Conservation (phyloP, 2,888 invertebrate genomes). For the Nasonovia ribisnigri region DNA sequence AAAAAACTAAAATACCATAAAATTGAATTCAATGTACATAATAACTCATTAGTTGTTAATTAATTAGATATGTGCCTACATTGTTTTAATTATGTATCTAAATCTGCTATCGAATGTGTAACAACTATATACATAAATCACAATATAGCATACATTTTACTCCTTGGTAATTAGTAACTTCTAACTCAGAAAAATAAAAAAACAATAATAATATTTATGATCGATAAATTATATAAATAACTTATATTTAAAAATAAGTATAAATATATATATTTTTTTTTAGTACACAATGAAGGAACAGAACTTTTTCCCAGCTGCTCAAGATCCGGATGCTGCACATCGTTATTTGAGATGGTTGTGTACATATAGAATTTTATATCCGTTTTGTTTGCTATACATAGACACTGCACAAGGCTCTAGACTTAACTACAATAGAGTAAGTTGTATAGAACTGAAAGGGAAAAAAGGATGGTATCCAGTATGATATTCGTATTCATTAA, state of each 20-base stretch:
- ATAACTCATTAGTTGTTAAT: not conserved
- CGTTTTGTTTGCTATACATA: not conserved
- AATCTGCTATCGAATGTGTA: not conserved
- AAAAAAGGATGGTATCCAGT: not conserved
- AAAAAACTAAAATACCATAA: not conserved
- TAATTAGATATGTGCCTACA: not conserved
- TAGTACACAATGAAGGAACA: conserved; percentile 18
- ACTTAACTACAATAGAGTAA: conserved; percentile 20
- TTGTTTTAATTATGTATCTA: not conserved
- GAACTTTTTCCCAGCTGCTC: not conserved
- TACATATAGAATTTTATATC: conserved; percentile 23
- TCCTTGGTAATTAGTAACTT: not conserved
- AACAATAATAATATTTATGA: not conserved
- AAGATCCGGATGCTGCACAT: conserved; percentile 1
- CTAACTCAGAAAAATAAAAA: not conserved
- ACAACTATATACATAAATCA: not conserved
- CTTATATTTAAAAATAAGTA: not conserved
- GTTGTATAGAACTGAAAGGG: not conserved
- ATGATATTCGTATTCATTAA: no score
- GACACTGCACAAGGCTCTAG: not conserved
- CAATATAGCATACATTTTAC: not conserved
- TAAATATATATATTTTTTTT: not conserved
- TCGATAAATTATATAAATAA: not conserved
- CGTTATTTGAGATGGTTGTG: conserved; percentile 20
- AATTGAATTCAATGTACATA: not conserved